Percentiles rank a stretch among this genome's conserved stretches.
phyloP scores from a whole-genome alignment of 1,140 invertebrate species.

The Mya arenaria region DNA sequence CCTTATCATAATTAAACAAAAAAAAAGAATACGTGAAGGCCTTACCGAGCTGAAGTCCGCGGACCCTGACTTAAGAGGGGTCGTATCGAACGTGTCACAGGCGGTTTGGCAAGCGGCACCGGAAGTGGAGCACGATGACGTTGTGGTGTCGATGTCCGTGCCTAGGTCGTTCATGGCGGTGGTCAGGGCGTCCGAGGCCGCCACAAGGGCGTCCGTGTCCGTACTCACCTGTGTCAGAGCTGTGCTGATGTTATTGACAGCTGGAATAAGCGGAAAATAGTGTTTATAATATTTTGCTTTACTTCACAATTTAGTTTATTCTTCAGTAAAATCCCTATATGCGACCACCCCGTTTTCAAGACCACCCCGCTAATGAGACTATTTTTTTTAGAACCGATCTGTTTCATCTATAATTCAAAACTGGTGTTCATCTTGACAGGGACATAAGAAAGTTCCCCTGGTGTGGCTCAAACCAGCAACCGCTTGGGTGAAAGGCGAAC shows the following conservation, averaged over 20 bases:
- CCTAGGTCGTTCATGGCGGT: slow-evolving; percentile 43
- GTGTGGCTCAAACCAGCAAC: no score
- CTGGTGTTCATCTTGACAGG: neutral
- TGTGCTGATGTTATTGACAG: slow-evolving; percentile 54
- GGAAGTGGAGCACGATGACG: slow-evolving; percentile 56
- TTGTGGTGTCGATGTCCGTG: slow-evolving; percentile 58
- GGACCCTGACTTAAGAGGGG: slow-evolving; percentile 3
- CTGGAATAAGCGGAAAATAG: slow-evolving; percentile 38
- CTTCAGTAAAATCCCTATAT: neutral
- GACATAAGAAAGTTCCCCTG: neutral
- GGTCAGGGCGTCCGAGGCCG: slow-evolving; percentile 53
- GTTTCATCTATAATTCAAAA: neutral
- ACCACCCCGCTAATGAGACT: neutral
- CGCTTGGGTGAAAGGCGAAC: no score
- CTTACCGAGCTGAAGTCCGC: slow-evolving; percentile 46
- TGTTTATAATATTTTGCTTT: neutral
- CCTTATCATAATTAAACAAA: no score
- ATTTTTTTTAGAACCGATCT: neutral
- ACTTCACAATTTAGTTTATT: neutral
- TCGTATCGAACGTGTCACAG: slow-evolving; percentile 58
- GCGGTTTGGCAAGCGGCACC: slow-evolving; percentile 54
- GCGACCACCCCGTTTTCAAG: neutral
- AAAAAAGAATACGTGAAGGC: neutral
- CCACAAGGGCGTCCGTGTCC: slow-evolving; percentile 53
- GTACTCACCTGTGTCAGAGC: slow-evolving; percentile 50